A percentile compares a stretch with the other conserved stretches of the same genome.
Evolutionary conservation across 2,113 vertebrate genomes (phyloP).

Genomic region (Chlorodrepanis virens): DNA sequence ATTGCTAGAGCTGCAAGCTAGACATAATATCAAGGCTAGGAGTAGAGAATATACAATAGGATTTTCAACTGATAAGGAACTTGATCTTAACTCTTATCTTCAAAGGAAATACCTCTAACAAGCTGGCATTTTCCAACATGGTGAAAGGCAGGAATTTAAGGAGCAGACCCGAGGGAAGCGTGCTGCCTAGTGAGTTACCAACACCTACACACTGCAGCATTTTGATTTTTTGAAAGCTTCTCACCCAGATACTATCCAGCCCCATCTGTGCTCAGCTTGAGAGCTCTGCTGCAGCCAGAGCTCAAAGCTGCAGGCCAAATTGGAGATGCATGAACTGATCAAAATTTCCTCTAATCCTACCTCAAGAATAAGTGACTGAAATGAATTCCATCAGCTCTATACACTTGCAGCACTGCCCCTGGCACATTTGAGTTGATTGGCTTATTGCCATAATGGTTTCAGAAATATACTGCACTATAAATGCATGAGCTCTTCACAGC

Average conservation of each 20-base stretch:
- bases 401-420: slow-evolving; percentile 1
- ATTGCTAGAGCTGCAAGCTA: not conserved
- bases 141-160: not conserved
- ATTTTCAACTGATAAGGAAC: not conserved
- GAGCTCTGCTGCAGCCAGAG: slow-evolving; percentile 41
- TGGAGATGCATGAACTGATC: slow-evolving; percentile 34
- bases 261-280: slow-evolving; percentile 57
- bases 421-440: slow-evolving; percentile 8
- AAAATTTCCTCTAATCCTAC: slow-evolving; percentile 46
- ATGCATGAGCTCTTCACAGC: slow-evolving; percentile 32
- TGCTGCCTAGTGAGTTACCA: slow-evolving; percentile 24
- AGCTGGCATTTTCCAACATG: not conserved
- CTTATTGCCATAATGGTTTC: slow-evolving; percentile 49
- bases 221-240: slow-evolving; percentile 38
- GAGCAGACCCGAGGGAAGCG: not conserved
- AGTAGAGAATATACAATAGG: not conserved
- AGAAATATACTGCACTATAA: slow-evolving; percentile 42
- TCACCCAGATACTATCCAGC: slow-evolving; percentile 25
- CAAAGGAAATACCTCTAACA: not conserved
- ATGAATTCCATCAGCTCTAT: slow-evolving; percentile 43
- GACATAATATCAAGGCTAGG: not conserved
- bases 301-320: slow-evolving; percentile 54
- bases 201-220: slow-evolving; percentile 19
- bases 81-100: not conserved
- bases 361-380: slow-evolving; percentile 48